phyloP scores from a whole-genome alignment of 2,113 vertebrate genomes.

The Rhea pennata region DNA sequence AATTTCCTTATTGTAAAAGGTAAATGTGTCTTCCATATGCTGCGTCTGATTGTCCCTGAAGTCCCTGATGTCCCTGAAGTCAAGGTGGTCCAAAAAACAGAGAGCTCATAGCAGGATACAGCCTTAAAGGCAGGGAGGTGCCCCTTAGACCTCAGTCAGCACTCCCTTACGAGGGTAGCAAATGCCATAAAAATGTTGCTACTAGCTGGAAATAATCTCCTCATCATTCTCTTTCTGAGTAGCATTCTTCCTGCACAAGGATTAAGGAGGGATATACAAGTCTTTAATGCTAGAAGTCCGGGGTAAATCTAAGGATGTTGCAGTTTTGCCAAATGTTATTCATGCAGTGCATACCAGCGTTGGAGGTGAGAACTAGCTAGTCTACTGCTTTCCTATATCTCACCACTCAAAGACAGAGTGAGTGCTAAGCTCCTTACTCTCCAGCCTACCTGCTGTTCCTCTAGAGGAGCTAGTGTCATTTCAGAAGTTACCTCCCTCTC shows the following conservation, averaged over 20 bases:
- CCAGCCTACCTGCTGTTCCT: not conserved
- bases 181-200: not conserved
- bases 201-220: not conserved
- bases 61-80: not conserved
- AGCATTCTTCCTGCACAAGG: not conserved
- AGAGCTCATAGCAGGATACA: not conserved
- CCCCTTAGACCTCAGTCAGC: not conserved
- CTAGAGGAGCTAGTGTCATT: not conserved
- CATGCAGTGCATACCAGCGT: not conserved
- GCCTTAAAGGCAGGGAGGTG: not conserved
- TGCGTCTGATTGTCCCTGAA: not conserved
- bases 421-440: not conserved
- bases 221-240: not conserved
- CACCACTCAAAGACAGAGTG: not conserved
- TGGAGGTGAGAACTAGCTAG: accelerated
- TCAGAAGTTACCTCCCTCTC: not conserved
- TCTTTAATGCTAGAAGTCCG: not conserved
- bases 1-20: not conserved
- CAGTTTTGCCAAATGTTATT: not conserved
- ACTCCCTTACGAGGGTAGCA: not conserved
- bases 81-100: not conserved
- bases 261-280: not conserved
- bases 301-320: not conserved
- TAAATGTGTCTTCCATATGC: not conserved
- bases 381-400: not conserved